Base-by-base conservation (phyloP, 2,797 vertebrate species). In the Borostomias antarcticus region DNA sequence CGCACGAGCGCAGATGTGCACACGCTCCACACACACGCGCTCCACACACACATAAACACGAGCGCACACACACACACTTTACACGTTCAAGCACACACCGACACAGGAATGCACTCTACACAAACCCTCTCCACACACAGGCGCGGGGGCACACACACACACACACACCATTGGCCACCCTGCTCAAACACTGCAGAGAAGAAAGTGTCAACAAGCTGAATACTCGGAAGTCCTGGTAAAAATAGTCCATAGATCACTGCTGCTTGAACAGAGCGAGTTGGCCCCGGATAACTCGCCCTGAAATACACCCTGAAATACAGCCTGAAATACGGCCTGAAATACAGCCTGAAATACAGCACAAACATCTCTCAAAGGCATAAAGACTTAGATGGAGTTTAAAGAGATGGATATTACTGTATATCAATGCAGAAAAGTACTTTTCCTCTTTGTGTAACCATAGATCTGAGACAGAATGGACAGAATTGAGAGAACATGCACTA, bases 161-260 rank as follows among this genome's bases (percentile, higher is more conserved):
- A 50, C 32, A 52, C 48, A 53, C 4, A 40, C 33, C n/a, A 58
- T 65, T 50, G n/a, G 35, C 50, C 61, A 63, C 58, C 69, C 61
- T 63, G 72, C 73, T 82, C 74, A 82, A 78, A 83, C 75, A 81
- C 72, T 76, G 50, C 43, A 73, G 30, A 35, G 63, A 62, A 57
- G 61, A 63, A 63, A 68, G 73, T 82, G 84, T 84, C 79, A 86
- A 85, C 81, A 79, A 66, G 65, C 66, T 69, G 74, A 74, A 79
- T 66, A 77, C 28, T 66, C 56, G 43, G 29, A 60, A 58, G 60
- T 51, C 68, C 69, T 81, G 73, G 15, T n/a, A 28, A 82, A 69
- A 83, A 51, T 11, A 56, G 70, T 75, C 73, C 73, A 75, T 40
- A 8, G 30, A 37, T 73, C 1, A 13, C 65, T 28, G 75, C 73